Conservation (phyloP, 1,140 invertebrate genomes). For the Pollicipes pollicipes region DNA sequence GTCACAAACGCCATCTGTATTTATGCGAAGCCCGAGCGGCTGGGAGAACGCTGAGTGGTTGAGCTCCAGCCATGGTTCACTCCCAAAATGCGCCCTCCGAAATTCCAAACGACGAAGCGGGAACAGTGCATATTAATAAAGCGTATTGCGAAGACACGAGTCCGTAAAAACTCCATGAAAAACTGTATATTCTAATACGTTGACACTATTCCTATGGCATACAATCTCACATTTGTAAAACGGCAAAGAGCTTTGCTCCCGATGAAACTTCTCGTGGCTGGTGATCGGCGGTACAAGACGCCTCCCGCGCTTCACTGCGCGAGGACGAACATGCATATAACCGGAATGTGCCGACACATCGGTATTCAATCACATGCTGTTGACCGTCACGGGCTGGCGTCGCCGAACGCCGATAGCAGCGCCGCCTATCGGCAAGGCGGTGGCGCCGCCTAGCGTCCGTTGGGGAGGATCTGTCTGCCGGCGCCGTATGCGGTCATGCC, state of each 20-base stretch:
- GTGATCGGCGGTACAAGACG: background rate
- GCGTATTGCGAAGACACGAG: background rate
- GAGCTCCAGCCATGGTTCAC: background rate
- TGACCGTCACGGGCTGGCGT: no score
- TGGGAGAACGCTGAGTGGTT: background rate
- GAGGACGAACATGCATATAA: no score
- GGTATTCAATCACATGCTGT: background rate
- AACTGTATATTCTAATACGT: background rate
- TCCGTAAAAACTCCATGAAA: background rate
- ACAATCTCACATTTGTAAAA: background rate
- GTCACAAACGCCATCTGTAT: background rate
- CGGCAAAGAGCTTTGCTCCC: background rate
- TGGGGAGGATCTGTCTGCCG: slow-evolving; percentile 32
- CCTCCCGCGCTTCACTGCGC: background rate
- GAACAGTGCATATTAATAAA: background rate
- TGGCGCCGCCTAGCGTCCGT: background rate
- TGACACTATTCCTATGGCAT: background rate
- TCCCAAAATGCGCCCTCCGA: background rate
- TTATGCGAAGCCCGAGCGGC: no score
- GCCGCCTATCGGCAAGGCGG: background rate
- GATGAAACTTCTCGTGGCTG: background rate
- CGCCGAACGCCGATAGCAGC: background rate
- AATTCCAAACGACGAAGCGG: background rate
- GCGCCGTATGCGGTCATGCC: slow-evolving; percentile 39
- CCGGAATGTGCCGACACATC: background rate